Conservation (phyloP, 2,113 vertebrate genomes). For the Brienomyrus brachyistius region DNA sequence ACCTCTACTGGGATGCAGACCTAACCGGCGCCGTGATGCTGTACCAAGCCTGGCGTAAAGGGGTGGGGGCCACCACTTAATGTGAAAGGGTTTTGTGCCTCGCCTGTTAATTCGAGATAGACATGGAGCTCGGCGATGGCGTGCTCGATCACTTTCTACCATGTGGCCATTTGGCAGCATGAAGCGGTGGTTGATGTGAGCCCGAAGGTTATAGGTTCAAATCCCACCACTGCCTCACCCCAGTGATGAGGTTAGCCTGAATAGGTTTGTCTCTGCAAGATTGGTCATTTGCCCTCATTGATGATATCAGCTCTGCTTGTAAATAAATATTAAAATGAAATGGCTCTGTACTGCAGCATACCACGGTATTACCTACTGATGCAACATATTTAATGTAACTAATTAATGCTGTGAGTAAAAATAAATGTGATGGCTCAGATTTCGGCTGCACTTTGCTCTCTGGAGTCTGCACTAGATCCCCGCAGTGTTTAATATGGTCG, state of each 20-base stretch:
- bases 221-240: not conserved
- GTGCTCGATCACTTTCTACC: not conserved
- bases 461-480: not conserved
- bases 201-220: not conserved
- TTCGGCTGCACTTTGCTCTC: conserved; percentile 7
- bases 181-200: not conserved
- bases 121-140: not conserved
- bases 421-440: not conserved
- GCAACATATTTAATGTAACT: not conserved
- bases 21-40: not conserved
- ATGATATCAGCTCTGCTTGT: not conserved
- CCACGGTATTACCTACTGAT: not conserved
- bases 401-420: not conserved
- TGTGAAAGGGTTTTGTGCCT: not conserved
- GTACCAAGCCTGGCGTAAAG: not conserved
- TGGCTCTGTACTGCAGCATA: not conserved
- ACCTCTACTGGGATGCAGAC: not conserved
- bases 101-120: not conserved
- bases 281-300: not conserved
- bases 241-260: not conserved
- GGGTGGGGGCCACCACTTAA: not conserved
- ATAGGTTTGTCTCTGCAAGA: not conserved
- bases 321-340: conserved; percentile 2
- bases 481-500: not conserved
- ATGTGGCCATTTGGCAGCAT: not conserved